phyloP scores from a whole-genome alignment of 2,113 vertebrate species.

The Datnioides undecimradiatus region DNA sequence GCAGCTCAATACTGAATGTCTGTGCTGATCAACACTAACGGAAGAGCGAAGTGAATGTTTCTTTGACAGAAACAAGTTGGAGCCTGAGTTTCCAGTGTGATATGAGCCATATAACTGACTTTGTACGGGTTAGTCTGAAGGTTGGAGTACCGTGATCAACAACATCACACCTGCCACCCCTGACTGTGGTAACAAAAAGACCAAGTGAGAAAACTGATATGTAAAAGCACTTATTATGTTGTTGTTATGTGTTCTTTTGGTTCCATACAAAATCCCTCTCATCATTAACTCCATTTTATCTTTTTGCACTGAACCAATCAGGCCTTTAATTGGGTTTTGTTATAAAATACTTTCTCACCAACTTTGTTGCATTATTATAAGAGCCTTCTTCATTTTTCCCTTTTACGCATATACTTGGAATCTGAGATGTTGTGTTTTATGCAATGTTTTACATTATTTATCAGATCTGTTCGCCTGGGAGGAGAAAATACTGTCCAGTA shows the following conservation, averaged over 20 bases:
- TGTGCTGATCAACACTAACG: conserved; percentile 1
- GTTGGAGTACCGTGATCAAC: background rate
- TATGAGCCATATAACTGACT: background rate
- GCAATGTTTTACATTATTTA: too few species aligned
- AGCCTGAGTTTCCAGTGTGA: background rate
- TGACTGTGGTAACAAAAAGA: background rate
- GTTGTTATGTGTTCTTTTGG: background rate
- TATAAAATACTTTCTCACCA: too few species aligned
- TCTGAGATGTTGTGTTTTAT: too few species aligned
- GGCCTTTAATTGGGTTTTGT: too few species aligned
- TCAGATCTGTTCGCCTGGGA: background rate
- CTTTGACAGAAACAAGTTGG: background rate
- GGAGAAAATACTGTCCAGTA: background rate
- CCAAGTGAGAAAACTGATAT: background rate
- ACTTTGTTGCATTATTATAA: too few species aligned
- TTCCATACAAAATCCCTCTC: background rate
- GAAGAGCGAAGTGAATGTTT: background rate
- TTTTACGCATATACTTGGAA: too few species aligned
- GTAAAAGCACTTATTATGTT: too few species aligned
- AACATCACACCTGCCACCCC: background rate
- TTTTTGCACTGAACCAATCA: too few species aligned
- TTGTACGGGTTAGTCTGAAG: background rate
- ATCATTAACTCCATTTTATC: too few species aligned
- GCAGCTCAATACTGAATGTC: background rate
- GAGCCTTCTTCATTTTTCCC: too few species aligned